A percentile compares a stretch with the other conserved stretches of the same genome.
Evolutionary conservation across 2,113 vertebrate species (phyloP).

Genomic region (Mirounga angustirostris): DNA sequence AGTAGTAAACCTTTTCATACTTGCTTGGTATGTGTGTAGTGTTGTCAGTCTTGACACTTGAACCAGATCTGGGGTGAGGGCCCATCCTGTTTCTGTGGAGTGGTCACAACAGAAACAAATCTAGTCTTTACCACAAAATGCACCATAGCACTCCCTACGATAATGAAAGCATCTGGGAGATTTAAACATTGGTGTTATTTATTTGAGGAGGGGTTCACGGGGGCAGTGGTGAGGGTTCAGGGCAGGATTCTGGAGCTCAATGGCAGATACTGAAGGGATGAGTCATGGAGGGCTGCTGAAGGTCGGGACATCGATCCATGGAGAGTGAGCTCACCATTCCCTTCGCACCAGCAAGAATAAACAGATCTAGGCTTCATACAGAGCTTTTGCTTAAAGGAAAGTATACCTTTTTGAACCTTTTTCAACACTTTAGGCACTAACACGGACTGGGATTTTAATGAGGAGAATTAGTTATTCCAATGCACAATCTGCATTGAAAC

Average conservation of each 20-base stretch:
- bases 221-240: background rate
- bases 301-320: fast-evolving
- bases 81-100: background rate
- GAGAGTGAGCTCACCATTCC: background rate
- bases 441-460: background rate
- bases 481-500: background rate
- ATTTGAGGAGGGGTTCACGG: background rate
- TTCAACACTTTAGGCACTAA: fast-evolving
- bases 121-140: background rate
- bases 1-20: background rate
- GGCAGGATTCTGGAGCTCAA: background rate
- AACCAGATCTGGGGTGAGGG: background rate
- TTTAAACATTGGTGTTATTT: background rate
- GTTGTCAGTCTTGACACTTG: too few relatives aligned
- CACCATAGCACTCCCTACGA: background rate
- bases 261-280: background rate
- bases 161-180: background rate
- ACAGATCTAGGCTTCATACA: background rate
- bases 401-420: background rate
- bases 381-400: background rate
- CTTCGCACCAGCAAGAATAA: background rate
- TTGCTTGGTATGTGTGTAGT: fast-evolving
- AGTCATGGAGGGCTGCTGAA: background rate
- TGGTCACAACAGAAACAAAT: background rate
- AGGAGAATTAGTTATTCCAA: background rate